Conservation (phyloP, 1,140 invertebrate species). For the Brachionus plicatilis region DNA sequence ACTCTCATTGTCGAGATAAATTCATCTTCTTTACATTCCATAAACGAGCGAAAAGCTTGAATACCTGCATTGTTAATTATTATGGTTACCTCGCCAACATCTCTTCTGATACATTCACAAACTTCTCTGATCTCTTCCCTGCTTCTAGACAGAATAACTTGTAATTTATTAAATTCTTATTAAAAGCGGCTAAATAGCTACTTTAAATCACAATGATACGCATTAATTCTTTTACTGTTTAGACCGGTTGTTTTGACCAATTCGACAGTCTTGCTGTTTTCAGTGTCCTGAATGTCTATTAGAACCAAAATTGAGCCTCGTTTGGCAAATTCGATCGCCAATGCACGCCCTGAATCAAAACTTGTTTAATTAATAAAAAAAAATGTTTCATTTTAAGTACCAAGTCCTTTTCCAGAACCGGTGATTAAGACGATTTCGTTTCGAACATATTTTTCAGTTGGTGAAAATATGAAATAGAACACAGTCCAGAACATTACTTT, state of each 20-base stretch:
- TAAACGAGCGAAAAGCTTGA: slow-evolving; percentile 2
- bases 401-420: slow-evolving; percentile 15
- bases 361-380: not conserved
- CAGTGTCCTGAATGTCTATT: slow-evolving; percentile 83
- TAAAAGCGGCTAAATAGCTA: not conserved
- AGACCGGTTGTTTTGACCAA: slow-evolving; percentile 45
- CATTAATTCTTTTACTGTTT: slow-evolving; percentile 11
- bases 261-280: slow-evolving; percentile 69
- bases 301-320: slow-evolving; percentile 77
- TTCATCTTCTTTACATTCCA: slow-evolving; percentile 38
- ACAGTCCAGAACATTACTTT: slow-evolving; percentile 39
- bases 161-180: not conserved
- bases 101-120: slow-evolving; percentile 18
- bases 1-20: slow-evolving; percentile 17
- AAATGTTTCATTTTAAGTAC: not conserved
- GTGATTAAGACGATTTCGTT: slow-evolving; percentile 39
- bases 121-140: slow-evolving; percentile 36
- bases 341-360: slow-evolving; percentile 62
- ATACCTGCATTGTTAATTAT: slow-evolving; percentile 39
- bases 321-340: slow-evolving; percentile 72
- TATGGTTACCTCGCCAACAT: slow-evolving; percentile 35
- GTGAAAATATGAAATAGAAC: slow-evolving; percentile 31
- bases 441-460: slow-evolving; percentile 26
- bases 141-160: not conserved
- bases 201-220: slow-evolving; percentile 40